A percentile compares a stretch with the other conserved stretches of the same genome.
Conservation (phyloP, 2,888 invertebrate species). For the Busseola fusca region DNA sequence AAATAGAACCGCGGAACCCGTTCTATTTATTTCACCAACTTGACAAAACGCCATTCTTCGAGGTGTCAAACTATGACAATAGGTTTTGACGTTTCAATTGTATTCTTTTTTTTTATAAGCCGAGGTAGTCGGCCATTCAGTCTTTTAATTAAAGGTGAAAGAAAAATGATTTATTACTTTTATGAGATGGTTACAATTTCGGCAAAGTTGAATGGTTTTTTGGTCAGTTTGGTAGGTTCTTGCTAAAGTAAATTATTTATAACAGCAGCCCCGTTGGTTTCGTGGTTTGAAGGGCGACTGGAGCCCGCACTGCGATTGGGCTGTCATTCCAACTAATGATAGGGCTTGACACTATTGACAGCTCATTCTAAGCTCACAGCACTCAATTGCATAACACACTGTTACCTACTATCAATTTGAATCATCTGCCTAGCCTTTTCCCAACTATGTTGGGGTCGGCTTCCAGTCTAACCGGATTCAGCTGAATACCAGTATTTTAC, state of each 20-base stretch:
- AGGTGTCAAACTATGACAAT: constrained; percentile 69
- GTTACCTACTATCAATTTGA: no score
- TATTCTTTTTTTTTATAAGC: constrained; percentile 63
- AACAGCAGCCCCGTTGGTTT: neutral
- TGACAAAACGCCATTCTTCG: constrained; percentile 17
- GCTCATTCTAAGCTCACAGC: no score
- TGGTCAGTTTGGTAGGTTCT: neutral
- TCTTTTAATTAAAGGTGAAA: constrained; percentile 54
- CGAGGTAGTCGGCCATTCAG: constrained; percentile 65
- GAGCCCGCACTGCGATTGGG: no score
- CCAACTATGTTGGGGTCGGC: no score
- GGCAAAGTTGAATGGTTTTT: neutral
- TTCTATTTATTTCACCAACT: constrained; percentile 19
- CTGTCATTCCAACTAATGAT: no score
- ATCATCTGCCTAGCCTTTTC: no score
- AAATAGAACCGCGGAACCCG: constrained; percentile 38
- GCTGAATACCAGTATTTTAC: no score
- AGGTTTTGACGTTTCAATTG: constrained; percentile 76
- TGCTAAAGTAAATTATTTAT: neutral
- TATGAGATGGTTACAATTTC: constrained; percentile 1
- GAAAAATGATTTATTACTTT: constrained; percentile 55
- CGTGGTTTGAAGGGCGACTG: no score
- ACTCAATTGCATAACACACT: no score
- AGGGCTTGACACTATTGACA: no score
- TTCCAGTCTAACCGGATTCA: no score